A percentile compares a stretch with the other conserved stretches of the same genome.
Conservation (phyloP, 2,797 vertebrate species). For the Oryzias sinensis region DNA sequence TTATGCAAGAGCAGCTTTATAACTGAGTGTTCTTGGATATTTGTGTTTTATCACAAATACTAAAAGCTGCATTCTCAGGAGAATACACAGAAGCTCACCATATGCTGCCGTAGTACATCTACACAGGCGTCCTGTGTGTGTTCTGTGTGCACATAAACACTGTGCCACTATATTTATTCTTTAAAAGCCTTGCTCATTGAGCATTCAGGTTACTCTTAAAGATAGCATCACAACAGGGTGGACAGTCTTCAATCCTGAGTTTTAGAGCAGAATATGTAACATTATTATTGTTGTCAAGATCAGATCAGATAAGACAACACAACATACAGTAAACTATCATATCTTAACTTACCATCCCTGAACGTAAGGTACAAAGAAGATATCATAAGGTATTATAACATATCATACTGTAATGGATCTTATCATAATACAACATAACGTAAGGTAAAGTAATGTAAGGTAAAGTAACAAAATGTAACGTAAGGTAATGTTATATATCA, state of each 20-base stretch:
- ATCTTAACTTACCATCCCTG: too few species aligned
- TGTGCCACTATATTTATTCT: constrained; percentile 68
- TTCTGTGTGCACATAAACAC: constrained; percentile 49
- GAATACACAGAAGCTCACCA: constrained; percentile 37
- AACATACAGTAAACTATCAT: too few species aligned
- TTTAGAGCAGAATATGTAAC: constrained; percentile 10
- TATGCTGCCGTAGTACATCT: constrained; percentile 47
- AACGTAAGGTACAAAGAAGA: too few species aligned
- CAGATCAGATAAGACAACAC: too few species aligned
- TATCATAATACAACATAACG: too few species aligned
- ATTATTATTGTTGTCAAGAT: background rate
- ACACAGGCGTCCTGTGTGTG: constrained; percentile 34
- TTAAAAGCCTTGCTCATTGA: constrained; percentile 62
- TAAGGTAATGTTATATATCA: too few species aligned
- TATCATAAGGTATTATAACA: too few species aligned
- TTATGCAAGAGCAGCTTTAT: constrained; percentile 37
- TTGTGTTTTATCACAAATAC: constrained; percentile 39
- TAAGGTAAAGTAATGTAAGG: too few species aligned
- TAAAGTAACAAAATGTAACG: too few species aligned
- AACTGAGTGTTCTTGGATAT: constrained; percentile 38
- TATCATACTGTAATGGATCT: too few species aligned
- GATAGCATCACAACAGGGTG: constrained; percentile 14
- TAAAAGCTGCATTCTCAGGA: constrained; percentile 57
- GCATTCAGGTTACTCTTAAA: constrained; percentile 38
- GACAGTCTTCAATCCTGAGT: constrained; percentile 6